These are phyloP conservation scores for Monomorium pharaonis DNA, from an alignment of 1,140 invertebrate genomes.

Conservation along the genomic window DNA sequence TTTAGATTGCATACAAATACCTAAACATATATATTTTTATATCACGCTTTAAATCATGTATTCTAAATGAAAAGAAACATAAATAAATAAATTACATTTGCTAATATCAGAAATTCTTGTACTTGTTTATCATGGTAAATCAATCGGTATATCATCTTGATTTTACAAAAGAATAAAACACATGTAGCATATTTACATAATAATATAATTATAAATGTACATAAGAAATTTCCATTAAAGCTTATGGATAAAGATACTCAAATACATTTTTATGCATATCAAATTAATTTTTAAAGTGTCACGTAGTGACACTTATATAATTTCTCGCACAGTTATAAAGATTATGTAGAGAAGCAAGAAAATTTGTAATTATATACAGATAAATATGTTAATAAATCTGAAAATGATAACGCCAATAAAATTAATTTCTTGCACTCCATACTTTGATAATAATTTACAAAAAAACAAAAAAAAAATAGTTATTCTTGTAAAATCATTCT, in stretches of 20 bases:
- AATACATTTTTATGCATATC: conserved; percentile 28
- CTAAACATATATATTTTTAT: not conserved
- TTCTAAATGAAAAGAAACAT: not conserved
- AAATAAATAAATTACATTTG: conserved; percentile 25
- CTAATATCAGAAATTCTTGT: conserved; percentile 11
- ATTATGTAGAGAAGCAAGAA: conserved; percentile 23
- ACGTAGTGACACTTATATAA: not conserved
- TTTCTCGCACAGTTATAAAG: not conserved
- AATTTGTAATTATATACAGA: conserved; percentile 34
- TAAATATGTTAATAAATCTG: conserved; percentile 28
- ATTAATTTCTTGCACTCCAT: conserved; percentile 2
- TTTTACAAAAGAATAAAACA: conserved; percentile 7
- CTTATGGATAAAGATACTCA: conserved; percentile 25
- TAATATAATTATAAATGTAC: conserved; percentile 36
- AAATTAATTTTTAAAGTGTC: conserved; percentile 63
- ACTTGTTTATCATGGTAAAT: not conserved
- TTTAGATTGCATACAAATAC: too few relatives aligned
- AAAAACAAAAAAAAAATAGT: conserved; percentile 47
- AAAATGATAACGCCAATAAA: conserved; percentile 20
- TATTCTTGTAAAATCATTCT: conserved; percentile 57
- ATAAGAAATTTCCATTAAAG: conserved; percentile 46
- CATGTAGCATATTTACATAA: conserved; percentile 39
- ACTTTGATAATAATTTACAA: conserved; percentile 26
- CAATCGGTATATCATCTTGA: not conserved
- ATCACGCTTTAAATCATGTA: not conserved